Base-by-base conservation (phyloP, 2,888 invertebrate species). In the Polydrusus cervinus region DNA sequence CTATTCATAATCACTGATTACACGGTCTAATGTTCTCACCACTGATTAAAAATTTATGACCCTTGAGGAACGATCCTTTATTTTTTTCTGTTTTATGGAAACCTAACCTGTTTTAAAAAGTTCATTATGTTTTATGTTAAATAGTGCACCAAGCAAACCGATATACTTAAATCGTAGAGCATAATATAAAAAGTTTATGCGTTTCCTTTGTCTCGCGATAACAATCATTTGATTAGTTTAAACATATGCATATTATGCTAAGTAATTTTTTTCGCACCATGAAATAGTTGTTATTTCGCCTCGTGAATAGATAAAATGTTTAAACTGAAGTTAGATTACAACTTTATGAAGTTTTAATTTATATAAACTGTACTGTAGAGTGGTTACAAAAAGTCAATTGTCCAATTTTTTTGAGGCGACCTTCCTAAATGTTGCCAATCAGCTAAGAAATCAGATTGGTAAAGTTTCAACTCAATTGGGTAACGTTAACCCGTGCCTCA, bases 121-220 rank as follows among this genome's bases (percentile, higher is more conserved):
- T 68, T 55, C 68, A 60, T 57, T 57, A 68, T 68, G 67, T 53
- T 55, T 57, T 57, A 68, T 47, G 47, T 47, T 47, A 47, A 68
- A 68, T 45, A 68, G 55, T 68, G 55, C 68, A 57, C 68, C 57
- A 68, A 30, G 18, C 60, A 68, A 47, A 55, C 57, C 49, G 47
- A 47, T 47, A 47, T 64, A 64, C 34, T 64, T 67, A 68, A 68
- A 64, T 43, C 45, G 47, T 57, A 68, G n/a, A n/a, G 57, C 68
- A 68, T 57, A 68, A 57, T 57, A 68, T 57, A 55, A 68, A 57
- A 57, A 57, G 45, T 57, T 45, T 67, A 68, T 57, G 68, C 34
- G 60, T 61, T 70, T 70, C 70, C 70, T 61, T 70, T 70, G 61
- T 61, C 40, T 61, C 11, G n/a, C 61, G 70, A 70, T 70, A 70